Conservation (phyloP, 2,113 vertebrate species). For the Tylochromis polylepis region DNA sequence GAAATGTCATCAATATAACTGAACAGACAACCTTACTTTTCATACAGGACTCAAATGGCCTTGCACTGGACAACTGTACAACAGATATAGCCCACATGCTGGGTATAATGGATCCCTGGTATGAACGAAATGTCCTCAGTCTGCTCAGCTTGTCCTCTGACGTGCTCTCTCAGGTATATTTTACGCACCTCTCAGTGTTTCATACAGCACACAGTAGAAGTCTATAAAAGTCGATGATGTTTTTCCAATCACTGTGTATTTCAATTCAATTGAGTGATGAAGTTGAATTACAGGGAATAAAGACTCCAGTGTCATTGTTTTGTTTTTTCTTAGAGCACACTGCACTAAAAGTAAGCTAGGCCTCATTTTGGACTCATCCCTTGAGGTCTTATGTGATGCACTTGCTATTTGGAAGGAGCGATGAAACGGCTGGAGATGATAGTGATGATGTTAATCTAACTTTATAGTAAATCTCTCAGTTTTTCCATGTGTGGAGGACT, state of each 20-base stretch:
- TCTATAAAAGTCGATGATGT: background rate
- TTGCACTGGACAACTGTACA: constrained; percentile 70
- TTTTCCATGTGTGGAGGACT: background rate
- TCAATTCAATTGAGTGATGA: background rate
- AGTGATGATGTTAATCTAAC: background rate
- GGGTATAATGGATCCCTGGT: constrained; percentile 92
- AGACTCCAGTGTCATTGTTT: background rate
- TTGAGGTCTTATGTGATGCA: background rate
- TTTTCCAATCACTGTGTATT: background rate
- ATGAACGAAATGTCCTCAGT: constrained; percentile 85
- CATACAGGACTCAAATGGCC: constrained; percentile 19
- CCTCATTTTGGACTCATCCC: background rate
- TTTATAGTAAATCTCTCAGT: background rate
- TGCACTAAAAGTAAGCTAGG: background rate
- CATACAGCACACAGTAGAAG: background rate
- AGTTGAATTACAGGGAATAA: background rate
- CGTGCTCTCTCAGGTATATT: constrained; percentile 83
- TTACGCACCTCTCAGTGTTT: background rate
- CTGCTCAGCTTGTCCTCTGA: constrained; percentile 86
- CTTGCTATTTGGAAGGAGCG: background rate
- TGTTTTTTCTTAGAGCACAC: background rate
- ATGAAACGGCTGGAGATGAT: background rate
- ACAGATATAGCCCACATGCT: constrained; percentile 86
- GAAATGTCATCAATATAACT: background rate
- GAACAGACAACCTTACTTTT: background rate